Percentiles rank a stretch among this genome's conserved stretches.
phyloP scores from a whole-genome alignment of 64 coral and sea anemone genomes.

The Stichodactyla mertensii region DNA sequence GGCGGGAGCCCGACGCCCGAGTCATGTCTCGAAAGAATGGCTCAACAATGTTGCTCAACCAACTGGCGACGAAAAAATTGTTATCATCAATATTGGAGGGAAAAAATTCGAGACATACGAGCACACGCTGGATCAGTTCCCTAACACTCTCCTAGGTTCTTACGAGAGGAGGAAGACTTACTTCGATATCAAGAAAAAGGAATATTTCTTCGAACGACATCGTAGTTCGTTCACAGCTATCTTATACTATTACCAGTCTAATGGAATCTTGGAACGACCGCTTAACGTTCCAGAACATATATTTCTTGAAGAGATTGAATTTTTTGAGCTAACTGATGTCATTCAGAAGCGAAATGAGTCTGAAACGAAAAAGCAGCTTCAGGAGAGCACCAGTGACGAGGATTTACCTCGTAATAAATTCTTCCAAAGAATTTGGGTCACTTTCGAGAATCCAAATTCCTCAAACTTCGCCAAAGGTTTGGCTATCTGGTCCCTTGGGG shows the following conservation, averaged over 20 bases:
- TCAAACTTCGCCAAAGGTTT: conserved; percentile 57
- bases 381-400: not conserved
- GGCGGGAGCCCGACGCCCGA: not conserved
- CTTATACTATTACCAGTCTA: conserved; percentile 89
- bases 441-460: conserved; percentile 70
- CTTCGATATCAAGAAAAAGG: conserved; percentile 69
- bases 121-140: conserved; percentile 68
- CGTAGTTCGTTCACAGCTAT: conserved; percentile 83
- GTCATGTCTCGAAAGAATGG: conserved; percentile 10
- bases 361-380: conserved; percentile 37
- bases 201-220: conserved; percentile 90
- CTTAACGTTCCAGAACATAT: conserved; percentile 63
- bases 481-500: conserved; percentile 51
- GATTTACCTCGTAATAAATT: conserved; percentile 55
- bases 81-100: conserved; percentile 78
- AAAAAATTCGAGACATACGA: conserved; percentile 85
- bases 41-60: not conserved
- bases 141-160: conserved; percentile 72
- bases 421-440: conserved; percentile 58
- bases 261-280: conserved; percentile 63
- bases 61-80: conserved; percentile 35
- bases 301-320: conserved; percentile 78
- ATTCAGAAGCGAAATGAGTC: conserved; percentile 80
- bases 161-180: conserved; percentile 57
- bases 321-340: conserved; percentile 73